phyloP scores from a whole-genome alignment of 2,113 vertebrate genomes.

The Pachypanchax playfairii region DNA sequence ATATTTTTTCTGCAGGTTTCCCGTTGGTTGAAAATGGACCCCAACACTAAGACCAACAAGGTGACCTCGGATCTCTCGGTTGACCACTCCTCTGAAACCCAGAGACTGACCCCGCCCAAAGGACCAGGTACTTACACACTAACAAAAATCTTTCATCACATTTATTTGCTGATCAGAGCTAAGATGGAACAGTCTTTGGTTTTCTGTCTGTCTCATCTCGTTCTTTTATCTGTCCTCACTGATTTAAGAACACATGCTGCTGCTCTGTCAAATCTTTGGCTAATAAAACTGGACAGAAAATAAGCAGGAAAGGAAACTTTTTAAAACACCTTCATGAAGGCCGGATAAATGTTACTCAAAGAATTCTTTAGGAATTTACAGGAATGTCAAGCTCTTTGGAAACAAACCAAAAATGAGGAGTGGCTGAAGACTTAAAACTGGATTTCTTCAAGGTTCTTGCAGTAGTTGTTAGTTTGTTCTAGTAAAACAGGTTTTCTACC shows the following conservation, averaged over 20 bases:
- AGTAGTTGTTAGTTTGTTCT: not conserved
- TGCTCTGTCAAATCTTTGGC: too few relatives aligned
- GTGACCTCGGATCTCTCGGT: constrained; percentile 43
- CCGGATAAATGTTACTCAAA: not conserved
- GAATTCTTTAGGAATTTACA: not conserved
- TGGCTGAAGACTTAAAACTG: not conserved
- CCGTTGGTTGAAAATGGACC: constrained; percentile 62
- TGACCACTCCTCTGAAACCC: constrained; percentile 23
- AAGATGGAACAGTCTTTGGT: too few relatives aligned
- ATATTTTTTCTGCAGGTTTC: not conserved
- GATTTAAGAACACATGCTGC: too few relatives aligned
- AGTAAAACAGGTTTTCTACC: not conserved
- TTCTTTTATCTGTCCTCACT: too few relatives aligned
- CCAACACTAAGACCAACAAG: constrained; percentile 40
- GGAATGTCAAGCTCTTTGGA: not conserved
- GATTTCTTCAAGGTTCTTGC: not conserved
- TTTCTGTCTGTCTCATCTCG: too few relatives aligned
- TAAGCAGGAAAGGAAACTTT: not conserved
- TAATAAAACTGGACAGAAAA: not conserved
- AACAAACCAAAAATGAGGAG: not conserved
- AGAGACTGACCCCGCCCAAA: constrained; percentile 21
- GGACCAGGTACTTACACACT: constrained; percentile 36
- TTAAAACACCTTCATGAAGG: not conserved
- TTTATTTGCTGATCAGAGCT: not conserved
- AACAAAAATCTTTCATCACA: not conserved